Evolutionary conservation across 2,888 invertebrate genomes (phyloP), one percentile per base, ranked within the genome.

Genomic region (Hirtodrosophila histrioides): DNA sequence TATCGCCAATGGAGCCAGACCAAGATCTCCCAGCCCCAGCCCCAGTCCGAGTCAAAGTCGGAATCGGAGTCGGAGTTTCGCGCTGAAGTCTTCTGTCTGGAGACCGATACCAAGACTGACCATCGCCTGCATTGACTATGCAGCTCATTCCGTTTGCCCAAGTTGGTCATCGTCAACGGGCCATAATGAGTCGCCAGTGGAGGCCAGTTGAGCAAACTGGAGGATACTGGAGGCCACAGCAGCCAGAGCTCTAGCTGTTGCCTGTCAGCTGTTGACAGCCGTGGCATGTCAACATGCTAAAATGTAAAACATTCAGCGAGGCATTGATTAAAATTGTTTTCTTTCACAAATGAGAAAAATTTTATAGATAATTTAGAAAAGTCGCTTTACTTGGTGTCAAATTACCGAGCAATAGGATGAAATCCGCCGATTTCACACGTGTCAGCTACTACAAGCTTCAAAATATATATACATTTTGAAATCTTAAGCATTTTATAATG

Each of bases 281-380:
- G 88, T 83, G 88, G 82, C 82, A 83, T 83, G 82, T 83, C 87
- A 82, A 87, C 78, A 80, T 80, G 85, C 85, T 82, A 78, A 81
- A 82, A 87, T 82, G 82, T 76, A 66, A 85, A 83, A 76, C 82
- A 85, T 76, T 65, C 75, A 65, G 58, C 64, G 55, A 65, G 64
- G 78, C 87, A 75, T 82, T 86, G 82, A 82, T 82, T 82, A 87
- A 82, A 82, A 82, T 86, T 80, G 66, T 69, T 86, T 65, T 45
- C 62, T 41, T 43, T 48, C n/a, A 58, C 57, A 69, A 53, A 54
- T 35, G 40, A 45, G 41, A 46, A 46, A 43, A 46, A 31, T 31
- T 31, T 6, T 8, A 31, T 31, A 31, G 4, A 4, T 31, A 31
- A 31, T 31, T 31, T 31, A 31, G 9, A 3, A 4, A 0, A 31